phyloP scores from a whole-genome alignment of 2,113 vertebrate genomes.

The Poicephalus gulielmi region DNA sequence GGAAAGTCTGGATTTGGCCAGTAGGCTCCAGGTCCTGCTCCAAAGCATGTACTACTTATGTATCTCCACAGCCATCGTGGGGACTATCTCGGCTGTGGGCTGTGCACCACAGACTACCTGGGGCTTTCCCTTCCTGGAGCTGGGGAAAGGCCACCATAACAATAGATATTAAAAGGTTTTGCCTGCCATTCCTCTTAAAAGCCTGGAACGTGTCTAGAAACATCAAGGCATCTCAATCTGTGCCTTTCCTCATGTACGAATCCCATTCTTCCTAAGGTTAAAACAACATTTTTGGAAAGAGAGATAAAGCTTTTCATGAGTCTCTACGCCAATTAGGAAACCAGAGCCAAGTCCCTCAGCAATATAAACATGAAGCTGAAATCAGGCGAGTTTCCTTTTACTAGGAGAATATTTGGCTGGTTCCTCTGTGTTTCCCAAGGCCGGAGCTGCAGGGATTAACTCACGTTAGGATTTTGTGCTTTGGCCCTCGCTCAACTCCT shows the following conservation, averaged over 20 bases:
- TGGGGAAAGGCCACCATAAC: background rate
- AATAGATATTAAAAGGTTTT: background rate
- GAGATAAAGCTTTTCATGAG: background rate
- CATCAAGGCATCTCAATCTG: background rate
- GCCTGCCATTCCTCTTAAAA: background rate
- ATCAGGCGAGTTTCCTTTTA: background rate
- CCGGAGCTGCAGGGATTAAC: background rate
- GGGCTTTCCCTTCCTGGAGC: background rate
- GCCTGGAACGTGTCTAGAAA: background rate
- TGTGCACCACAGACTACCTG: accelerated
- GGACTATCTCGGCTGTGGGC: accelerated
- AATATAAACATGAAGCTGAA: background rate
- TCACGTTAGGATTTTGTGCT: background rate
- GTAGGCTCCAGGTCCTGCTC: background rate
- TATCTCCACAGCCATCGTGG: background rate
- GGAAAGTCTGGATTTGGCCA: background rate
- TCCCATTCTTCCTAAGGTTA: background rate
- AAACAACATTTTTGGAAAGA: background rate
- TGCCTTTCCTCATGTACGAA: background rate
- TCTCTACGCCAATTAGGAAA: background rate
- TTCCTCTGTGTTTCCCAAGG: background rate
- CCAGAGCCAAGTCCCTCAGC: background rate
- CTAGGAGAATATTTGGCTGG: background rate
- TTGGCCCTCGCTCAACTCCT: background rate
- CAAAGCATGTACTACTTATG: background rate